phyloP scores from a whole-genome alignment of 2,888 invertebrate genomes.

The Chloroclystis v-ata region DNA sequence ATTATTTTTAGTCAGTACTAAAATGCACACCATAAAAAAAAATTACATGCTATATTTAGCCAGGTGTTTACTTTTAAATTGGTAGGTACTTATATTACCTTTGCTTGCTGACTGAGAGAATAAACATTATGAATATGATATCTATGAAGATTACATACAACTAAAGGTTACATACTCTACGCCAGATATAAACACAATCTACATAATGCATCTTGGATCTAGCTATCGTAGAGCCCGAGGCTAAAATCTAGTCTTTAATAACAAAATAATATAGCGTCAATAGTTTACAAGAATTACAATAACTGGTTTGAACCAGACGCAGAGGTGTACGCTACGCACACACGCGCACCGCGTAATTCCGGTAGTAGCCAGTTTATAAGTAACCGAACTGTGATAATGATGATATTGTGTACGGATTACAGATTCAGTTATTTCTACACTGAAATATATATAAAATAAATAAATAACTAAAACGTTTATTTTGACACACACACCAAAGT shows the following conservation, averaged over 20 bases:
- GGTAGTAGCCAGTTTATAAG: slow-evolving; percentile 72
- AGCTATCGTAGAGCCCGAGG: slow-evolving; percentile 11
- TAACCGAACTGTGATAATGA: slow-evolving; percentile 74
- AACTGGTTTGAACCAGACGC: slow-evolving; percentile 28
- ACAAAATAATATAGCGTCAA: slow-evolving; percentile 28
- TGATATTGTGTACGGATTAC: slow-evolving; percentile 63
- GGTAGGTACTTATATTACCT: no score
- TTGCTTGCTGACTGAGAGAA: no score
- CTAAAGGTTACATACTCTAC: background rate
- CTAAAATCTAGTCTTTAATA: slow-evolving; percentile 27
- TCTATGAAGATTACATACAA: no score
- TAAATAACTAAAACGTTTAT: no score
- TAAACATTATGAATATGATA: no score
- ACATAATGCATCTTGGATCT: slow-evolving; percentile 11
- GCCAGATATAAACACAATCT: slow-evolving; percentile 9
- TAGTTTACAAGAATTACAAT: slow-evolving; percentile 13
- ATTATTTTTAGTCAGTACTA: no score
- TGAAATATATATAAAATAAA: no score
- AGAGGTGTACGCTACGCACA: slow-evolving; percentile 39
- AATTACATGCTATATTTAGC: no score
- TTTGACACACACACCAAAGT: no score
- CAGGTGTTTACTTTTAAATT: no score
- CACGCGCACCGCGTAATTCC: slow-evolving; percentile 62
- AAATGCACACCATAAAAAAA: no score
- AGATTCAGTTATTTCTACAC: slow-evolving; percentile 28